Conservation (phyloP, 2,888 invertebrate species). For the Trachelus tabidus region DNA sequence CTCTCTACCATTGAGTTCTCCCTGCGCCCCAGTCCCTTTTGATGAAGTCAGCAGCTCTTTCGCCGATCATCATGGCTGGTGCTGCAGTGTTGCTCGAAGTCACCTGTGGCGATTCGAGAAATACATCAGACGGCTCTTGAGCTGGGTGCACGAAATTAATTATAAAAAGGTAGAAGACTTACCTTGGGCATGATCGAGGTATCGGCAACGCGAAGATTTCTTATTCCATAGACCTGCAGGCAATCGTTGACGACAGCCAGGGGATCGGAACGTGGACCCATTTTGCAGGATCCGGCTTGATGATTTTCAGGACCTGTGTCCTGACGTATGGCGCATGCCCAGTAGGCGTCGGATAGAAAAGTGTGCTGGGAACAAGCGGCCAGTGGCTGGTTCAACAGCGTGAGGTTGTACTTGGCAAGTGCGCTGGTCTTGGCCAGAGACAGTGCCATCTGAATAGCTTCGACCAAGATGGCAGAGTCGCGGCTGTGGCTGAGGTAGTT, state of each 20-base stretch:
- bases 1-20: slow-evolving; percentile 54
- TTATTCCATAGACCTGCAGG: slow-evolving; percentile 74
- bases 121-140: neutral
- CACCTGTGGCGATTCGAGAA: slow-evolving; percentile 38
- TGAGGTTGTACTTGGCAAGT: slow-evolving; percentile 51
- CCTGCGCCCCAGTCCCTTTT: slow-evolving; percentile 65
- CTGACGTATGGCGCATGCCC: slow-evolving; percentile 78
- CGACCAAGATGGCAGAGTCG: slow-evolving; percentile 74
- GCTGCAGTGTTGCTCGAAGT: slow-evolving; percentile 70
- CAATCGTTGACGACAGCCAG: slow-evolving; percentile 81
- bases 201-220: slow-evolving; percentile 71
- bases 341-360: slow-evolving; percentile 77
- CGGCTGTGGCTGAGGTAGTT: slow-evolving; percentile 79
- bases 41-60: slow-evolving; percentile 70
- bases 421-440: slow-evolving; percentile 71
- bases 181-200: slow-evolving; percentile 73
- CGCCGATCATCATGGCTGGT: slow-evolving; percentile 72
- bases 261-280: slow-evolving; percentile 79
- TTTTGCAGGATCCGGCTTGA: slow-evolving; percentile 85
- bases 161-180: slow-evolving; percentile 58
- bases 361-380: slow-evolving; percentile 46
- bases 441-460: slow-evolving; percentile 73
- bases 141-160: neutral
- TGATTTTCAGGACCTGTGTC: slow-evolving; percentile 86
- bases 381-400: slow-evolving; percentile 43